Evolutionary conservation across 1,140 invertebrate genomes (phyloP), one percentile per base, ranked within the genome.

Genomic region (Lepeophtheirus salmonis): DNA sequence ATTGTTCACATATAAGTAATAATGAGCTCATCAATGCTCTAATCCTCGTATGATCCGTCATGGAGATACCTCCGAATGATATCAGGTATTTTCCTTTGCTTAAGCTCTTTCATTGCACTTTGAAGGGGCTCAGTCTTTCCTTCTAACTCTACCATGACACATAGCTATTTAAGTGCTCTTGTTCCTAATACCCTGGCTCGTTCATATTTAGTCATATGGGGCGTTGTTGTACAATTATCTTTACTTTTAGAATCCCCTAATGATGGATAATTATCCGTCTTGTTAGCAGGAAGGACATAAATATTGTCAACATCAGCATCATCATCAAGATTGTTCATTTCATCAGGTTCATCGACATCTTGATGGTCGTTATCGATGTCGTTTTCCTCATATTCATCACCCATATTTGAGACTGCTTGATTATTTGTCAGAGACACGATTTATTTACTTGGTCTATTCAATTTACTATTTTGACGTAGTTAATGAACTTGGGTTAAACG

Each of bases 81-180:
- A 49, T 99, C 96, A 12, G 96, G 96, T 69, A 99, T 97, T 75
- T 98, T 98, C 41, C 90, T 77, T 61, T 88, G 87, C 72, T 98
- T 98, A 0, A 99, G 75, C 76, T 99, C 96, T 71, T 99, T 99
- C 85, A 97, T 95, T 0, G 96, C 96, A 67, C 99, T 97, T 70
- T 95, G 88, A 18, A 99, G 71, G 0, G 96, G 95, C 76, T 99
- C 96, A 0, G 91, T 98, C 76, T 99, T 95, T 49, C 92, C 92
- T 72, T 98, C 95, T 22, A 99, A 73, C 73, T 99, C 96, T 17
- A 99, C 96, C 96, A 99, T 99, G 0, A 76, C 95, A 97, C 96
- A 99, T 99, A 0, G 95, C 90, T 68, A 99, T 99, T 73, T 99
- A 22, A 99, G 73, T 0, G 96, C 96, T 70, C 96, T 75, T 1